A percentile compares a stretch with the other conserved stretches of the same genome.
Conservation (phyloP, 2,888 invertebrate genomes). For the Netelia melanura region DNA sequence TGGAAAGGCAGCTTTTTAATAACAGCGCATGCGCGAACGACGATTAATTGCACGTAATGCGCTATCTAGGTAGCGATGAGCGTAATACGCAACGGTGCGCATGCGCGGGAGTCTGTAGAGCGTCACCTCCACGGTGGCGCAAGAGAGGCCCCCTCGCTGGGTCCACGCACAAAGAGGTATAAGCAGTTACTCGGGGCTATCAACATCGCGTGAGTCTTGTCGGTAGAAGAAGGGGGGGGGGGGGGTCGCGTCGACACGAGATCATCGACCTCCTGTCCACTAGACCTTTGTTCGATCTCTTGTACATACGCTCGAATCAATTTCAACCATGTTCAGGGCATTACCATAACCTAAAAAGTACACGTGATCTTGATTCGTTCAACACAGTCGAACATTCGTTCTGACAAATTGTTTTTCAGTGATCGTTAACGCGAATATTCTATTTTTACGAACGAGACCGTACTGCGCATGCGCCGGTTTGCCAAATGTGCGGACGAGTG, state of each 20-base stretch:
- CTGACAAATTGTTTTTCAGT: no score
- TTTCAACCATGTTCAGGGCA: background rate
- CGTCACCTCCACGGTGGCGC: constrained; percentile 4
- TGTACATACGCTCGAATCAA: background rate
- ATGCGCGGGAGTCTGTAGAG: no score
- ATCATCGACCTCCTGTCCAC: constrained; percentile 62
- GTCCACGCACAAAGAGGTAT: constrained; percentile 37
- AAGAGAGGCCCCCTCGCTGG: constrained; percentile 39
- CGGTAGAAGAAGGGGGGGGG: background rate
- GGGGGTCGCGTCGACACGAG: constrained; percentile 11
- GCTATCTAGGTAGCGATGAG: background rate
- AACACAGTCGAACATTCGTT: no score
- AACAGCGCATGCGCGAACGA: no score
- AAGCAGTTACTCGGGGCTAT: constrained; percentile 9
- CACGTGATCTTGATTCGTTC: no score
- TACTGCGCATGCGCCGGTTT: no score
- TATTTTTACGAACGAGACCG: no score
- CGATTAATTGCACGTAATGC: no score
- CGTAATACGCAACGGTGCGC: background rate
- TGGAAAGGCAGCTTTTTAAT: no score
- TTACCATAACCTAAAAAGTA: no score
- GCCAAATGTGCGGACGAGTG: no score
- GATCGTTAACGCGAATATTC: no score
- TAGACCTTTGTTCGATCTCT: constrained; percentile 40
- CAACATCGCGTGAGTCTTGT: constrained; percentile 43